Evolutionary conservation across 2,797 vertebrate species (phyloP), one percentile per base, ranked within the genome.

Genomic region (Sebastes diaconus): DNA sequence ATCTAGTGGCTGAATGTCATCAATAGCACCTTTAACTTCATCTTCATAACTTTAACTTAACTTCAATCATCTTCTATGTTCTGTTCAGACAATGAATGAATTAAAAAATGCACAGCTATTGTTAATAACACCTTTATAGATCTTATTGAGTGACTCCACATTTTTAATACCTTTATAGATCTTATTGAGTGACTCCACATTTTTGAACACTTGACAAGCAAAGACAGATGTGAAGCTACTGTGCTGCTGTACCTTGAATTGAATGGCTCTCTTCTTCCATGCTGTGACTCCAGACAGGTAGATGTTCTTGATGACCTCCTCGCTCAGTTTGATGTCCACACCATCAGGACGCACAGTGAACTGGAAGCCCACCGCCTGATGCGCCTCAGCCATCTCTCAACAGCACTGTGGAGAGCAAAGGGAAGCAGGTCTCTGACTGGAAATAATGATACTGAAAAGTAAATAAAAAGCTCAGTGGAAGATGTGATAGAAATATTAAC

Each of bases 291-390:
- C 96, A 0, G 97, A 96, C 14, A 97, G 89, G 90, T 97, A 99
- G 90, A 99, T 94, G 84, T 97, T 98, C 82, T 94, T 97, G 76
- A 98, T 85, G 52, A 97, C 98, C 87, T 98, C 98, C 36, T 96
- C 93, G 83, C 98, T 97, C 50, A 99, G 94, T 24, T 94, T 97
- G 65, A 98, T 89, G 87, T 97, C 97, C 18, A 98, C 93, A 16
- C 97, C 98, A 1, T 99, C 97, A 0, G 97, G 97, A 66, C 96
- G 97, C 85, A 99, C 98, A 0, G 97, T 98, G 95, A 99, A 99
- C 96, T 99, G 97, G 93, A 99, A 99, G 84, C 96, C 98, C 82
- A 99, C 98, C 0, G 98, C 98, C 92, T 99, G 98, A 94, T 99
- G 98, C 0, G 98, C 98, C 81, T 99, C 98, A 46, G 98, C 98